These are phyloP conservation scores for Tubulanus polymorphus DNA, from an alignment of 2,888 invertebrate species.

Conservation along the genomic window DNA sequence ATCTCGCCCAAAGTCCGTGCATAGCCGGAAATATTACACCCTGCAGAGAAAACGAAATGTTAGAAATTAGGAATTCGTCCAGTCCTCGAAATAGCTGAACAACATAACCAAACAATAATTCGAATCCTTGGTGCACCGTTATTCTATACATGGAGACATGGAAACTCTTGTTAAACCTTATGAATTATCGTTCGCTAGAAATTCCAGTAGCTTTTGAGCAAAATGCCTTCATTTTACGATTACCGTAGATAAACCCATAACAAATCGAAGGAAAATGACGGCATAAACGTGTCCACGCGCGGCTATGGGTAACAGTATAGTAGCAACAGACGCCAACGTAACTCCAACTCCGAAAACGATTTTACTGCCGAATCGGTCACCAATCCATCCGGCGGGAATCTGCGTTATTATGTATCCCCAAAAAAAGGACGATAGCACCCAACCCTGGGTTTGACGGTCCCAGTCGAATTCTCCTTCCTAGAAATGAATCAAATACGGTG, in stretches of 20 bases:
- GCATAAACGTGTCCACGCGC: conserved; percentile 12
- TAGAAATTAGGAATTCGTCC: too few relatives aligned
- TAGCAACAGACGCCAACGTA: conserved; percentile 17
- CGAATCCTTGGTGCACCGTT: too few relatives aligned
- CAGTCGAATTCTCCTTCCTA: conserved; percentile 54
- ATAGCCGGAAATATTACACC: conserved; percentile 17
- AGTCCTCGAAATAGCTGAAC: too few relatives aligned
- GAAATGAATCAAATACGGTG: too few relatives aligned
- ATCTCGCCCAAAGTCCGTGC: conserved; percentile 11
- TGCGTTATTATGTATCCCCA: conserved; percentile 54
- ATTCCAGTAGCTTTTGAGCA: too few relatives aligned
- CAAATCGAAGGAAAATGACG: conserved; percentile 12
- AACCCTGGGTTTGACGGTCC: conserved; percentile 57
- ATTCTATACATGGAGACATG: too few relatives aligned
- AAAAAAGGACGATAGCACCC: conserved; percentile 58
- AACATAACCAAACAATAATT: too few relatives aligned
- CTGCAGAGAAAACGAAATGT: conserved; percentile 1
- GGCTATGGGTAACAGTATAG: conserved; percentile 15
- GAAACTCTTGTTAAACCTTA: too few relatives aligned
- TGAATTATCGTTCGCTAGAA: too few relatives aligned
- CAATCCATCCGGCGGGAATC: conserved; percentile 36
- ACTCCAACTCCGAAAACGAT: conserved; percentile 33
- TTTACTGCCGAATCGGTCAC: conserved; percentile 30
- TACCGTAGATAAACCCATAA: conserved; percentile 15
- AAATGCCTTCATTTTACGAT: too few relatives aligned